Evolutionary conservation across 2,113 vertebrate species (phyloP).

Genomic region (Esox niger): DNA sequence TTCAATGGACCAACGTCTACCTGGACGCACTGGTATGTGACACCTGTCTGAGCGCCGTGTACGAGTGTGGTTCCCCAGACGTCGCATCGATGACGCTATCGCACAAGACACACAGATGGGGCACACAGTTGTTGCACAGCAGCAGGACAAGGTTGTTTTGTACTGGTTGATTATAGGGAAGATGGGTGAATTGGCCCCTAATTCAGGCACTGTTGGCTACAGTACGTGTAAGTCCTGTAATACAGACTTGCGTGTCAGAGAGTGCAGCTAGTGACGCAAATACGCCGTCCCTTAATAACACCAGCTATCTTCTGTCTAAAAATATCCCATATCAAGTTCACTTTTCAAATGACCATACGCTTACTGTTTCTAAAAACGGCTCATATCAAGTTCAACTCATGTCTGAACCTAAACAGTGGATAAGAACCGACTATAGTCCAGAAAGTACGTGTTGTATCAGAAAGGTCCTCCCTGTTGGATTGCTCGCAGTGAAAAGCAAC

Average conservation of each 20-base stretch:
- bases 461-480: too few relatives aligned
- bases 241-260: background rate
- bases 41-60: background rate
- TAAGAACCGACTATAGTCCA: too few relatives aligned
- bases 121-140: background rate
- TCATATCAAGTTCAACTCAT: background rate
- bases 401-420: background rate
- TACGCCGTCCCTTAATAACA: background rate
- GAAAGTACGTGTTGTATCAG: too few relatives aligned
- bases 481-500: too few relatives aligned
- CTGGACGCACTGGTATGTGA: slow-evolving; percentile 89
- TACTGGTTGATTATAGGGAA: background rate
- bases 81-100: too few relatives aligned
- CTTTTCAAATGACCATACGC: background rate
- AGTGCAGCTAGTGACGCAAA: background rate
- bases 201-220: too few relatives aligned
- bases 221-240: too few relatives aligned
- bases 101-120: too few relatives aligned
- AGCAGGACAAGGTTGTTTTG: background rate
- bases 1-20: slow-evolving; percentile 98
- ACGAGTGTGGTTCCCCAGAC: too few relatives aligned
- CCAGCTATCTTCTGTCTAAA: background rate
- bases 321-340: background rate
- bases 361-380: background rate
- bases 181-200: background rate